phyloP scores from a whole-genome alignment of 2,888 invertebrate species.

The Erebia palarica region DNA sequence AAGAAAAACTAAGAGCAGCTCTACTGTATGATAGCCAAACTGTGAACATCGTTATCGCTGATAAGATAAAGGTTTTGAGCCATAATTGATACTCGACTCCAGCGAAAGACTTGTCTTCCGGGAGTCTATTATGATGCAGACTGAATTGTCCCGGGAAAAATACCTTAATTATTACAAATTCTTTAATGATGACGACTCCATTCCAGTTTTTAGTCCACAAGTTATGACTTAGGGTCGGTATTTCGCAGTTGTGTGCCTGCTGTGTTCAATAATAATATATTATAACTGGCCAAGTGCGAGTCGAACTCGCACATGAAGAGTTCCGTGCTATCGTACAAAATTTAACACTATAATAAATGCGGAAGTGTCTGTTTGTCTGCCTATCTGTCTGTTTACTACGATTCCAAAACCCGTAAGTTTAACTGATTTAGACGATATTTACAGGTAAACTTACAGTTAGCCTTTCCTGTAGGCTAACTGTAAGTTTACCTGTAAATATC shows the following conservation, averaged over 20 bases:
- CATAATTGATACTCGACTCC: conserved; percentile 6
- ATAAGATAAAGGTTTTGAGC: conserved; percentile 14
- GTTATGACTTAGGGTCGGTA: background rate
- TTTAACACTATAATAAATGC: too few species aligned
- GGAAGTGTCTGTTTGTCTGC: too few species aligned
- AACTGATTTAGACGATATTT: too few species aligned
- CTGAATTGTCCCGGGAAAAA: background rate
- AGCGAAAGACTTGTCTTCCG: conserved; percentile 1
- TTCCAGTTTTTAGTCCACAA: background rate
- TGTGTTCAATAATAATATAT: too few species aligned
- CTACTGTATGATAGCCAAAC: conserved; percentile 1
- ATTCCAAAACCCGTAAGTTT: too few species aligned
- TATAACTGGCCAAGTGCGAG: too few species aligned
- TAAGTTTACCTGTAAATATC: too few species aligned
- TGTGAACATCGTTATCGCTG: background rate
- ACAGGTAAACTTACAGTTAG: too few species aligned
- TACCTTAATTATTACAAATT: background rate
- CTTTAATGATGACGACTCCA: background rate
- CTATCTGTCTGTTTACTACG: too few species aligned
- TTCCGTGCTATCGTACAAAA: too few species aligned
- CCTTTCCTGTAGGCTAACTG: too few species aligned
- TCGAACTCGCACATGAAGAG: too few species aligned
- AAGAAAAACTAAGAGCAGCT: background rate
- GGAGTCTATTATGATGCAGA: conserved; percentile 6
- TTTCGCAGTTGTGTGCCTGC: background rate